Base-by-base conservation (phyloP, 2,113 vertebrate genomes). In the Plecturocebus donacophilus region DNA sequence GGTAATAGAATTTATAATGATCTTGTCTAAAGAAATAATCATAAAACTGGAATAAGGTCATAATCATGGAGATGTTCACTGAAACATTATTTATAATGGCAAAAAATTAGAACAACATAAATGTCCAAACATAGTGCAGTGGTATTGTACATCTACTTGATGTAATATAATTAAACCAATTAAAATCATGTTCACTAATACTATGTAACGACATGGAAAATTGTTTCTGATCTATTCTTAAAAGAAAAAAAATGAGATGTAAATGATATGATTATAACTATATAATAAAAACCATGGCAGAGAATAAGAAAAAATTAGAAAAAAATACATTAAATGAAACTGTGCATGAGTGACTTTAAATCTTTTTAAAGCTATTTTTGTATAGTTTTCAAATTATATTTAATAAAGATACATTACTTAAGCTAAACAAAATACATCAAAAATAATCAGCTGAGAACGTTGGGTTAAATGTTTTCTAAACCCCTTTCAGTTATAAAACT, bases 151-250 rank as follows among this genome's bases (percentile, higher is more conserved):
- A 86, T 96, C 92, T 90, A 96, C 52, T 96, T 96, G 84, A 97
- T 94, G 30, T 79, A 96, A 97, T 71, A 68, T 73, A 96, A 96
- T 94, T 49, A 97, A 96, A 75, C 56, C 87, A 96, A 97, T 98
- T 98, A 97, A 97, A 96, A 94, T 92, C 58, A 97, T 96, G 84
- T 86, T 92, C 90, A 30, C 94, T 97, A 96, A 96, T 94, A 94
- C 94, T 92, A 97, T n/a, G 52, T 95, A 96, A 97, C 3, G 42
- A 77, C 94, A 97, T 92, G 92, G 94, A 97, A 97, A 97, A 97
- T 98, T 97, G 97, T 71, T 97, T 95, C 90, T 97, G 92, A 97
- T 97, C 92, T 97, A 90, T 96, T 97, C 95, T 96, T 97, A 96
- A 97, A 96, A 97, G 79, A 91, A 97, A 97, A 97, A 97, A 97